Base-by-base conservation (phyloP, 2,113 vertebrate species). In the Typhlomys cinereus region DNA sequence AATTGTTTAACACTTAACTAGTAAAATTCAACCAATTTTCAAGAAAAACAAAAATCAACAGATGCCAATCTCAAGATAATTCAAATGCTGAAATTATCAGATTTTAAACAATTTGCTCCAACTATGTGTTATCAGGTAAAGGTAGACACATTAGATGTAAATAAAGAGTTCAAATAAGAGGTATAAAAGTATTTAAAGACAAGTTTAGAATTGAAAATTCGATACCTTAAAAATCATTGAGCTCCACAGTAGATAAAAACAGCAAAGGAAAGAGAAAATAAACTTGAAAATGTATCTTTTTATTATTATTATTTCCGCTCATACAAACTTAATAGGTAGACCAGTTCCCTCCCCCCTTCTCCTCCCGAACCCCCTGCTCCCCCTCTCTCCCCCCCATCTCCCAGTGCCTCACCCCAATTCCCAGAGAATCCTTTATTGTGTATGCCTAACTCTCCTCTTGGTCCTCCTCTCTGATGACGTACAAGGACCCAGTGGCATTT, bases 1-100 rank as follows among this genome's bases (percentile, higher is more conserved):
- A 82, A 62, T 71, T 76, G 76, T 15, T 46, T 57, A 93, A 89
- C 27, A 91, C 88, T 84, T 17, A 78, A 13, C n/a, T 64, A 84
- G 18, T n/a, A 81, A 93, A 92, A 91, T 66, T n/a, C 85, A 61
- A 57, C 50, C n/a, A 31, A 82, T 84, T 91, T 76, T 66, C 29
- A 76, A 75, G n/a, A n/a, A 25, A 34, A 5, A 74, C 88, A 93
- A 27, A 9, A 94, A 88, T 27, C 71, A 73, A 46, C 46, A 85
- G 41, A 20, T 44, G 74, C 25, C n/a, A 86, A 57, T 21, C 7
- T 18, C 27, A 79, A 94, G 25, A 50, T 87, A 12, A 86, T 1
- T 18, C n/a, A 74, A 34, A 88, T 90, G 39, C 66, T 69, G 9
- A 87, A 84, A 90, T 83, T 64, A 78, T 50, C 62, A 62, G 57